phyloP scores from a whole-genome alignment of 2,797 vertebrate genomes.

The Podargus strigoides region DNA sequence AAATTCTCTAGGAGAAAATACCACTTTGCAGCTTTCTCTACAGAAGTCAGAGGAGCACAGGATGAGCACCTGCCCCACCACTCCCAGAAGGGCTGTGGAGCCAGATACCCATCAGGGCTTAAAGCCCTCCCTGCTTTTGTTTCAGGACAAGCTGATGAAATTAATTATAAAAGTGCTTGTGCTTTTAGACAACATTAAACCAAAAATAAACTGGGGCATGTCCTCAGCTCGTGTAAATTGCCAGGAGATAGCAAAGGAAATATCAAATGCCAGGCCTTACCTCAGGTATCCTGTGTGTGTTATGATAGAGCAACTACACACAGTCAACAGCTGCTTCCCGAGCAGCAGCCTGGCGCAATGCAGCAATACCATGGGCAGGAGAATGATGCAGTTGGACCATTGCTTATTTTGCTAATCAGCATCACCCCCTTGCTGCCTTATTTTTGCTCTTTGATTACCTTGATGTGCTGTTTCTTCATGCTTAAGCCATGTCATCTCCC shows the following conservation, averaged over 20 bases:
- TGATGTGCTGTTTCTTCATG: neutral
- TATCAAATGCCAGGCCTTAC: neutral
- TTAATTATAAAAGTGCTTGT: neutral
- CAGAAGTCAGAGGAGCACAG: neutral
- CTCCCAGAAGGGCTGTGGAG: neutral
- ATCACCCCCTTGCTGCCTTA: too few relatives aligned
- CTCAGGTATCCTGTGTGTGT: neutral
- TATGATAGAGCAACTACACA: neutral
- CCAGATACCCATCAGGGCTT: neutral
- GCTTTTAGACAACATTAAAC: neutral
- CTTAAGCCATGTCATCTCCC: neutral
- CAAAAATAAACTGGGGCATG: neutral
- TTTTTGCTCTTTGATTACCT: neutral
- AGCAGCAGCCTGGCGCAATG: rapidly evolving
- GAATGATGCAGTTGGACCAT: neutral
- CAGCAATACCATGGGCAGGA: neutral
- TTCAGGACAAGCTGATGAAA: neutral
- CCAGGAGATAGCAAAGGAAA: neutral
- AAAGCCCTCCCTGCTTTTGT: neutral
- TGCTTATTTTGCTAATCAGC: too few relatives aligned
- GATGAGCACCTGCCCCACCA: neutral
- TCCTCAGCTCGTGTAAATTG: neutral
- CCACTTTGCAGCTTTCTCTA: neutral
- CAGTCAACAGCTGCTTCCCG: neutral
- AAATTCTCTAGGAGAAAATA: neutral